A percentile compares a stretch with the other conserved stretches of the same genome.
Conservation (phyloP, 2,888 invertebrate species). For the Drosophila greeni region DNA sequence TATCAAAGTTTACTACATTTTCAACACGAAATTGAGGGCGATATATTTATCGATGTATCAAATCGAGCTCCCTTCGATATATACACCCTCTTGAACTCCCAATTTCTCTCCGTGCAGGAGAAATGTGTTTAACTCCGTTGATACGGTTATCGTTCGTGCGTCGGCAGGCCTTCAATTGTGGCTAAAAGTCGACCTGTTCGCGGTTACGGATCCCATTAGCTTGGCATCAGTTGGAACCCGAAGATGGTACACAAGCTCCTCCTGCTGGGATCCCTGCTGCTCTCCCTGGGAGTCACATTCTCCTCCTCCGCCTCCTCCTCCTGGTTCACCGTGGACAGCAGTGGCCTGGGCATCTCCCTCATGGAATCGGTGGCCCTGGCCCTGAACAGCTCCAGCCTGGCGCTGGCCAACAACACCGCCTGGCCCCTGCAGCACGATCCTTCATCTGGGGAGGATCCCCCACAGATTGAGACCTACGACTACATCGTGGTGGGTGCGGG, state of each 20-base stretch:
- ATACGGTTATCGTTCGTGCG: constrained; percentile 20
- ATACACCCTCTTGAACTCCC: not conserved
- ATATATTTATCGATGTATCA: not conserved
- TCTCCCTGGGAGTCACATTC: not conserved
- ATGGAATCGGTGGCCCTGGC: constrained; percentile 50
- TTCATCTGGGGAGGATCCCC: not conserved
- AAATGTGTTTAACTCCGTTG: constrained; percentile 15
- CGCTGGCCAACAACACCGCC: constrained; percentile 79
- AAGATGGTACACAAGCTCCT: constrained; percentile 35
- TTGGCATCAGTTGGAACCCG: constrained; percentile 19
- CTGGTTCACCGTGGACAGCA: constrained; percentile 29
- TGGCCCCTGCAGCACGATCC: constrained; percentile 79
- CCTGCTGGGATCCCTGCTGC: not conserved
- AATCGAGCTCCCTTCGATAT: not conserved
- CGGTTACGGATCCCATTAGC: constrained; percentile 2
- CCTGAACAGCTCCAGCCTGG: constrained; percentile 75
- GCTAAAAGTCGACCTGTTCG: constrained; percentile 7
- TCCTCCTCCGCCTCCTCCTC: not conserved
- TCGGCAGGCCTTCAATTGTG: constrained; percentile 7
- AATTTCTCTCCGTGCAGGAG: constrained; percentile 2
- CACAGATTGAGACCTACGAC: constrained; percentile 77
- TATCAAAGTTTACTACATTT: not conserved
- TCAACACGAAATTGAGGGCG: not conserved
- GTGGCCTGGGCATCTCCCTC: constrained; percentile 52
- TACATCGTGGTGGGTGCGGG: constrained; percentile 83